Evolutionary conservation across 2,113 vertebrate species (phyloP), one percentile per base, ranked within the genome.

Genomic region (Clarias gariepinus): DNA sequence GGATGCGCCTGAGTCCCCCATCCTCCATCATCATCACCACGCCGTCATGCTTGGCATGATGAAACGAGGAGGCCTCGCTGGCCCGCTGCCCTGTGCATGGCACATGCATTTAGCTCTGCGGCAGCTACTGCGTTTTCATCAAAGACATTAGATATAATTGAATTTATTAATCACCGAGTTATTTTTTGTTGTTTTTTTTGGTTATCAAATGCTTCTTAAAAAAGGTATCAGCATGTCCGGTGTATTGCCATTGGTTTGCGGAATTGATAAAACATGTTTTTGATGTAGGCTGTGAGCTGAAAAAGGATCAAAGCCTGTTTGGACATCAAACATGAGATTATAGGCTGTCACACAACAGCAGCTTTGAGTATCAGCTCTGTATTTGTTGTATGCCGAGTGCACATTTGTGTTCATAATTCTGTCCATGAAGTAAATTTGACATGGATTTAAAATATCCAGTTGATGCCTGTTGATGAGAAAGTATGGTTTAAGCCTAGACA

Each of bases 11-110:
- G 73, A 86, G 36, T 74, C 53, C 84, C 83, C 60, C 30, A 73
- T 88, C 83, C 78, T 84, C 77, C 87, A 84, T 86, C 66, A 78
- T 88, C 55, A 84, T 84, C 69, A 83, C 25, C 63, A 83, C 83
- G 47, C 77, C 73, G 82, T 88, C 85, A 86, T 47, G 82, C 76
- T 60, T 84, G 60, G 81, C 82, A 86, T 18, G 61, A 82, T 71
- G 81, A 66, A 89, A 77, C 55, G 68, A 84, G 33, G 33, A 52
- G 81, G 71, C 33, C 88, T 41, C 86, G 66, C 69, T 88, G 74
- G 33, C 55, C 68, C 18, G 2, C 71, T 83, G 58, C 60, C 76
- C 61, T 58, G 28, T 76, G 33, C 55, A 52, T 82, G 69, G 19
- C 86, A 81, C 81, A 86, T 36, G 73, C 83, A 63, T 41, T 69